phyloP scores from a whole-genome alignment of 1,140 invertebrate genomes.

The Orchesella cincta region DNA sequence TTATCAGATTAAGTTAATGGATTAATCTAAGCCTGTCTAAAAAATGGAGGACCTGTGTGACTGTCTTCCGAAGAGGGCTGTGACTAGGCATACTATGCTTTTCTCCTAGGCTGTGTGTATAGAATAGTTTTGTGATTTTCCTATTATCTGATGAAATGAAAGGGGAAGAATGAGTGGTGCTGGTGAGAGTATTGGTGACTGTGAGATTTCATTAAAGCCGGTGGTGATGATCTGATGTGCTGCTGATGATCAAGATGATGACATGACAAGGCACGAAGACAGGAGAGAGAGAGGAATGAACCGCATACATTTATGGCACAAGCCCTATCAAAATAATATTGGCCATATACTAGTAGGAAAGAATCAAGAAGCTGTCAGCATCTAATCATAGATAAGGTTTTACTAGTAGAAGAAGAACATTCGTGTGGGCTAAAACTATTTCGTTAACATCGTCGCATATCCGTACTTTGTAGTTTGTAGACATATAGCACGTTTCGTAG shows the following conservation, averaged over 20 bases:
- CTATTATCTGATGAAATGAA: no score
- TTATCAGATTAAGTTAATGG: not conserved
- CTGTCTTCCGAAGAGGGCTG: no score
- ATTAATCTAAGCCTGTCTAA: not conserved
- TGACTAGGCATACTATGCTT: no score
- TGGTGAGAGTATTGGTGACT: no score
- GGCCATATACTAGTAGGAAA: not conserved
- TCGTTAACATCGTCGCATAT: no score
- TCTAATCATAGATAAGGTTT: not conserved
- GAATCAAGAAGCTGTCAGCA: not conserved
- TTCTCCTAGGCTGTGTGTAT: no score
- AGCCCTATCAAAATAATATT: not conserved
- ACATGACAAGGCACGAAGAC: slow-evolving; percentile 11
- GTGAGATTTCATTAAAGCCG: no score
- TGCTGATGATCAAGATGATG: slow-evolving; percentile 2
- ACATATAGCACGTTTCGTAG: no score
- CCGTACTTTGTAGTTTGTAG: no score
- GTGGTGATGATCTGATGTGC: not conserved
- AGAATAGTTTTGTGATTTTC: no score
- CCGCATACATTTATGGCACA: not conserved
- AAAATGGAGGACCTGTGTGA: not conserved
- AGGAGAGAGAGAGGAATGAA: not conserved
- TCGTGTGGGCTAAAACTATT: no score
- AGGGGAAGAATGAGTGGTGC: no score
- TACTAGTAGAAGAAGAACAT: not conserved